phyloP scores from a whole-genome alignment of 2,113 vertebrate species.

The Macrotis lagotis region DNA sequence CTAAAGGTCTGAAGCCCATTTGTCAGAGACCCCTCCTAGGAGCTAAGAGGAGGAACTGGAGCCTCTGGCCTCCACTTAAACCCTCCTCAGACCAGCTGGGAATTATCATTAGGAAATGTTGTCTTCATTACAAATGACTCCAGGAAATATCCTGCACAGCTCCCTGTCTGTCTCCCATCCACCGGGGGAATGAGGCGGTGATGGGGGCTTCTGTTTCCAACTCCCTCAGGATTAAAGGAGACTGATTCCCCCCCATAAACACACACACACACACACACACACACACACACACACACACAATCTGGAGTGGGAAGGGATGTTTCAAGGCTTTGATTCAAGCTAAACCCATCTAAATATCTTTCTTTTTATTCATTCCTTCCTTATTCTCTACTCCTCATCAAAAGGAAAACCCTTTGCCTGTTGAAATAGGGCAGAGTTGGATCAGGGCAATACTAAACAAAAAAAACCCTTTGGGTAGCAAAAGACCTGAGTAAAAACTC shows the following conservation, averaged over 20 bases:
- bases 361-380: not conserved
- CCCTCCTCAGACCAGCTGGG: not conserved
- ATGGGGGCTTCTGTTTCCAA: not conserved
- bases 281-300: not conserved
- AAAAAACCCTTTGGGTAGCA: not conserved
- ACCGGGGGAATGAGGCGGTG: not conserved
- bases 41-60: not conserved
- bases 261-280: not conserved
- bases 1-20: not conserved
- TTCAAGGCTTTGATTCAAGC: not conserved
- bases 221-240: not conserved
- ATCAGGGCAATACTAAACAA: not conserved
- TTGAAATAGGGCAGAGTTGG: not conserved
- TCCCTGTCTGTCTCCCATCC: not conserved
- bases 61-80: not conserved
- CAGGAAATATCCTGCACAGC: not conserved
- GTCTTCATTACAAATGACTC: not conserved
- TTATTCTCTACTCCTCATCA: not conserved
- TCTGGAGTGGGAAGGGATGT: not conserved
- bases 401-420: not conserved
- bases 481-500: not conserved
- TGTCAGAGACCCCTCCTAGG: not conserved
- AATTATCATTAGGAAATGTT: not conserved
- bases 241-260: not conserved
- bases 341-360: not conserved